Evolutionary conservation across 2,113 vertebrate species (phyloP), one percentile per base, ranked within the genome.

Genomic region (Brachyhypopomus gauderio): DNA sequence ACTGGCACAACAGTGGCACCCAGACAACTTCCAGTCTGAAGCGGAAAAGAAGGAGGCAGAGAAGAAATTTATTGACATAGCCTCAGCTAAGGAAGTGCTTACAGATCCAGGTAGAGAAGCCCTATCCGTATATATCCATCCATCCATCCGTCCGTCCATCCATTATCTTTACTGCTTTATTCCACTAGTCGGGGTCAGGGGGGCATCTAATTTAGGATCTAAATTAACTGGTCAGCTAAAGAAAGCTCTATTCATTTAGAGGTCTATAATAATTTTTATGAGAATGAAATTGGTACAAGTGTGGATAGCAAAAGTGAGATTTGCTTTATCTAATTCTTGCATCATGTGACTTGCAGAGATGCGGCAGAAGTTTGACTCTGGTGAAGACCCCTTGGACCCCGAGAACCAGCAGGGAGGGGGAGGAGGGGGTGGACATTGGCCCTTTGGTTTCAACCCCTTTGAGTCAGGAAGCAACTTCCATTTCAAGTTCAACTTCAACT

Each of bases 401-500:
- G 95, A 95, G 73, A 95, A 88, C 81, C 93, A 95, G 88, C 95
- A 95, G 77, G 93, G 92, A 0, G 93, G 92, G 91, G 92, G 93
- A 3, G 91, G 92, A 9, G 88, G 89, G 14, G 84, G 83, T 6
- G 90, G 92, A 16, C 85, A 87, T 48, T 95, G 94, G 94, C 93
- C 94, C 5, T 94, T 93, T 19, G 92, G 93, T 78, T 95, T 95
- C 83, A 95, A 95, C 89, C 94, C 95, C 2, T 95, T 95, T 17
- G 92, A 95, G 63, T 94, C 93, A 0, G 94, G 94, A 0, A 92
- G 94, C 77, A 95, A 91, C 86, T 95, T 92, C 83, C 94, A 95
- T 84, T 95, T 95, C 83, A 96, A 95, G 85, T 96, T 95, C 83
- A 91, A 95, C 38, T 93, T 93, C 83, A 95, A 95, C 87, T 95